These are phyloP conservation scores for Agrilus cyanescens DNA, from an alignment of 2,888 invertebrate species.

Conservation along the genomic window DNA sequence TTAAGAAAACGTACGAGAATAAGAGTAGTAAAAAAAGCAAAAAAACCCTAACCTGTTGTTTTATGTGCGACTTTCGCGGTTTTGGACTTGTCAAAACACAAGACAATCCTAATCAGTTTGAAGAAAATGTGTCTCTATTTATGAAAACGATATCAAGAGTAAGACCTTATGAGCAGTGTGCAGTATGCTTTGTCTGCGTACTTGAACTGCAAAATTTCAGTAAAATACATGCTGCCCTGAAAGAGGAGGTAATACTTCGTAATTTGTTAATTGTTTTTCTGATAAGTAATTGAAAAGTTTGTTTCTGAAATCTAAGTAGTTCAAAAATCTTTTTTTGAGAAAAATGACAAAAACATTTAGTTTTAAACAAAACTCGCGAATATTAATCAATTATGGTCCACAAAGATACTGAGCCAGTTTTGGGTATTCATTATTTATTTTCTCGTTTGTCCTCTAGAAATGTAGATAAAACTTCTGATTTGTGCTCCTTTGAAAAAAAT, in stretches of 20 bases:
- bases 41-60: slow-evolving; percentile 6
- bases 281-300: too few species aligned
- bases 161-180: slow-evolving; percentile 5
- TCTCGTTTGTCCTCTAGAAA: too few species aligned
- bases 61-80: slow-evolving; percentile 9
- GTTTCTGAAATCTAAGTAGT: too few species aligned
- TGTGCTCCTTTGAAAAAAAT: too few species aligned
- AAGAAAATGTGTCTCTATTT: slow-evolving; percentile 9
- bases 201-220: slow-evolving; percentile 7
- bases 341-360: too few species aligned
- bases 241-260: slow-evolving; percentile 1
- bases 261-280: too few species aligned
- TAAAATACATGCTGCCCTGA: slow-evolving; percentile 4
- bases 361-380: too few species aligned
- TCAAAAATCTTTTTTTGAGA: too few species aligned
- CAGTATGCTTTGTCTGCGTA: slow-evolving; percentile 10
- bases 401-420: too few species aligned
- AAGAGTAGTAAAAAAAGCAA: slow-evolving; percentile 7
- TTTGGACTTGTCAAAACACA: slow-evolving; percentile 6
- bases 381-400: too few species aligned
- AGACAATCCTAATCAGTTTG: slow-evolving; percentile 9
- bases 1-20: slow-evolving; percentile 10
- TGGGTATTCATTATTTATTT: too few species aligned
- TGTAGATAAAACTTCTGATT: too few species aligned
- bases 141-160: slow-evolving; percentile 7